Evolutionary conservation across 2,113 vertebrate species (phyloP).

Genomic region (Arothron firmamentum): DNA sequence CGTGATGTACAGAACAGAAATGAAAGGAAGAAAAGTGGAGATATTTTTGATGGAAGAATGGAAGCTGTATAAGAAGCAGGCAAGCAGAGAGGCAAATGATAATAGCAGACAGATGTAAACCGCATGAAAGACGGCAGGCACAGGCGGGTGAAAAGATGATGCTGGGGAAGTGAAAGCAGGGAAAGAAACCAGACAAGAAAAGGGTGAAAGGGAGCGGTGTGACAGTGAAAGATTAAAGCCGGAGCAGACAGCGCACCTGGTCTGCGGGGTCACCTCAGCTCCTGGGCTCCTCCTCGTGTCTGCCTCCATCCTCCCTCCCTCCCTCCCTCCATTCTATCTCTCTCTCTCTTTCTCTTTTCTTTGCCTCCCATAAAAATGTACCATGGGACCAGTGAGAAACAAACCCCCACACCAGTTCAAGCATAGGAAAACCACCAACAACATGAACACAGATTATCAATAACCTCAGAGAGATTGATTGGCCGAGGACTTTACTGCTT

Average conservation of each 20-base stretch:
- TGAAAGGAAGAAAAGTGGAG: background rate
- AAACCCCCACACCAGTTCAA: slow-evolving; percentile 21
- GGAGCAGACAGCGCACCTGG: slow-evolving; percentile 55
- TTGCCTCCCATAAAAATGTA: slow-evolving; percentile 14
- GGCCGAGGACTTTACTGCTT: slow-evolving; percentile 50
- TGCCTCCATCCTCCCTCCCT: slow-evolving; percentile 41
- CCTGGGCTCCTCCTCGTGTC: slow-evolving; percentile 43
- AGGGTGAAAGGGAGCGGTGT: slow-evolving; percentile 19
- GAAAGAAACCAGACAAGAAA: background rate
- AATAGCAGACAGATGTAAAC: background rate
- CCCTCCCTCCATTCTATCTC: background rate
- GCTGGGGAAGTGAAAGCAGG: slow-evolving; percentile 6
- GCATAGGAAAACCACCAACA: slow-evolving; percentile 29
- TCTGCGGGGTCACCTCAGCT: slow-evolving; percentile 57
- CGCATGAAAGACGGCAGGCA: background rate
- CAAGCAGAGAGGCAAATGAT: background rate
- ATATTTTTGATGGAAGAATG: background rate
- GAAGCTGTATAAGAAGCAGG: too few relatives aligned
- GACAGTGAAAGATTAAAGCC: slow-evolving; percentile 58
- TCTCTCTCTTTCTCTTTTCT: slow-evolving; percentile 8
- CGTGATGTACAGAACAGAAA: too few relatives aligned
- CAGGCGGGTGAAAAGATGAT: slow-evolving; percentile 5
- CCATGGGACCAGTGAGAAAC: background rate
- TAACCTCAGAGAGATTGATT: slow-evolving; percentile 38
- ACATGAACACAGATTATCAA: slow-evolving; percentile 43